These are phyloP conservation scores for Steinernema feltiae DNA, from an alignment of 1,140 invertebrate genomes.

Conservation along the genomic window DNA sequence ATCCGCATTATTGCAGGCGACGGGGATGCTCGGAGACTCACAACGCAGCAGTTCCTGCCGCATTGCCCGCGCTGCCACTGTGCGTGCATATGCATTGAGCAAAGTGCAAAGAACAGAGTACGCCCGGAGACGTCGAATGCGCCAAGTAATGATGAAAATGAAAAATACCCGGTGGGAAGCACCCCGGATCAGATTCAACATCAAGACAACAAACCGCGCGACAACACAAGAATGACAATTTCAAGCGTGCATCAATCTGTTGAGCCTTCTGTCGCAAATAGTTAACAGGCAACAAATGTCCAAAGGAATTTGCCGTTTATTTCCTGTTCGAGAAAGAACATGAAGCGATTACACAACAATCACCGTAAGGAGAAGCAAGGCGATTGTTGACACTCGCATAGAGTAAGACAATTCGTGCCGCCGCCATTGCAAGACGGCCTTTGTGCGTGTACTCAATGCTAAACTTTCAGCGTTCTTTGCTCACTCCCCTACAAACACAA, in stretches of 20 bases:
- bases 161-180: background rate
- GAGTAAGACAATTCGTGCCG: too few relatives aligned
- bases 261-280: too few relatives aligned
- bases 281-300: too few relatives aligned
- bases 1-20: background rate
- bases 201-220: too few relatives aligned
- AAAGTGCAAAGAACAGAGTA: constrained; percentile 8
- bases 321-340: too few relatives aligned
- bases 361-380: background rate
- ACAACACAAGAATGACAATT: too few relatives aligned
- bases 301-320: too few relatives aligned
- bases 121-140: background rate
- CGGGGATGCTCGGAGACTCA: background rate
- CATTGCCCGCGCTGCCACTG: background rate
- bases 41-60: background rate
- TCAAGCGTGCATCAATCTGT: too few relatives aligned
- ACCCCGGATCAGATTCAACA: background rate
- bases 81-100: constrained; percentile 5
- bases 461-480: background rate
- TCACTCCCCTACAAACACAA: too few relatives aligned
- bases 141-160: background rate
- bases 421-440: background rate
- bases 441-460: background rate
- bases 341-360: too few relatives aligned
- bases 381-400: background rate